Evolutionary conservation across 2,888 invertebrate genomes (phyloP), one percentile per base, ranked within the genome.

Genomic region (Dascillus cervinus): DNA sequence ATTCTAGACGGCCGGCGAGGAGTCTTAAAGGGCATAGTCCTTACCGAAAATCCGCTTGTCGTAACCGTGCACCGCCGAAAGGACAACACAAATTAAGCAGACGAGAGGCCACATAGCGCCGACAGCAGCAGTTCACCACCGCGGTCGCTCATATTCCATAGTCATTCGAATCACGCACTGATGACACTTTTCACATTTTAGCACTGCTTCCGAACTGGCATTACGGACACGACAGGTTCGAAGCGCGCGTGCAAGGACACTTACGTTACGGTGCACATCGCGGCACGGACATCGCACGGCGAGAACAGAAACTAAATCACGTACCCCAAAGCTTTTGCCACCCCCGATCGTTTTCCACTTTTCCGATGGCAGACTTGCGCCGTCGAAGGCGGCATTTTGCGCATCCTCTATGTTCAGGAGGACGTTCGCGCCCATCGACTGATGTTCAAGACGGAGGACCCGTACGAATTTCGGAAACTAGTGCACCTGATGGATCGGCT

Each of bases 261-360:
- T 43, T 52, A 53, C 47, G 55, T 44, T 52, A 44, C 37, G 46
- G 42, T 43, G 28, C 15, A 17, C 24, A 13, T 32, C 27, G 48
- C 47, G 41, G 50, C 50, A 49, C 55, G 48, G 46, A 48, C 54
- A 53, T 56, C 56, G 55, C 55, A 56, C 49, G 53, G 49, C 43
- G 49, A 52, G 47, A 52, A 49, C 49, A 50, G 53, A 52, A 58
- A 60, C 59, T 63, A 60, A 62, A 63, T 60, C 58, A 55, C 58
- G 54, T 56, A 57, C 56, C 59, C 58, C 47, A 49, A 58, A 57
- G 58, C 53, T 51, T 54, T 58, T 56, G 52, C 62, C 57, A 53
- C 60, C 62, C 60, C 60, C 55, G 50, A 57, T 52, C 52, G 47
- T 46, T 42, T 47, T 48, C 51, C 47, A 56, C 54, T 58, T 56